Evolutionary conservation across 1,140 invertebrate genomes (phyloP), one percentile per base, ranked within the genome.

Genomic region (Oryctes rhinoceros): DNA sequence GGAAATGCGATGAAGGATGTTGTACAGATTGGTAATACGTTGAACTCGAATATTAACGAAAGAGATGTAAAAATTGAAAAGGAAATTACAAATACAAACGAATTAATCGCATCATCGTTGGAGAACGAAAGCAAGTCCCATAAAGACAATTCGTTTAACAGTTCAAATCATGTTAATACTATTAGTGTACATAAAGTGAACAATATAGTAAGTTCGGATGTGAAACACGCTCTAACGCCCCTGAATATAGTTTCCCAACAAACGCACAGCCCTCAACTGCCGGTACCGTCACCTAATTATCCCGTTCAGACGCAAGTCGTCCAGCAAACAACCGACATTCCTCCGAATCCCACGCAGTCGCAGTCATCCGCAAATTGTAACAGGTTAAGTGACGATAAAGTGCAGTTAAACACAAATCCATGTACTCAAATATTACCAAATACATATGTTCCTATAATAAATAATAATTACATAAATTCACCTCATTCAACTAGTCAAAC

Each of bases 211-310:
- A 84, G 80, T 79, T 80, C 81, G 4, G 83, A 86, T 81, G 85
- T 85, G 20, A 86, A 86, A 79, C 86, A 85, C 75, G 84, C 83
- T 9, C 80, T 80, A 35, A 86, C 86, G 37, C 85, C 85, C 74
- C 65, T 85, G 62, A 80, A 82, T 62, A 74, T 78, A 78, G 82
- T 81, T 24, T 81, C 71, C 74, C 80, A 81, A 75, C 81, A 85
- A 74, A 84, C 85, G 24, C 83, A 83, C 80, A 86, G 85, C 67
- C 86, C 86, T 10, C 86, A 86, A 80, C 80, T 87, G 62, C 86
- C 86, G 47, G 78, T 83, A 30, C 84, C 85, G 48, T 86, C 86
- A 4, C 85, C 85, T 6, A 86, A 84, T 80, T 86, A 86, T 81
- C 86, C 86, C 11, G 81, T 86, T 65, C 84, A 84, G 62, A 82